Base-by-base conservation (phyloP, 30 jellyfish, hydroid and myxozoan species). In the Mastigias papua region DNA sequence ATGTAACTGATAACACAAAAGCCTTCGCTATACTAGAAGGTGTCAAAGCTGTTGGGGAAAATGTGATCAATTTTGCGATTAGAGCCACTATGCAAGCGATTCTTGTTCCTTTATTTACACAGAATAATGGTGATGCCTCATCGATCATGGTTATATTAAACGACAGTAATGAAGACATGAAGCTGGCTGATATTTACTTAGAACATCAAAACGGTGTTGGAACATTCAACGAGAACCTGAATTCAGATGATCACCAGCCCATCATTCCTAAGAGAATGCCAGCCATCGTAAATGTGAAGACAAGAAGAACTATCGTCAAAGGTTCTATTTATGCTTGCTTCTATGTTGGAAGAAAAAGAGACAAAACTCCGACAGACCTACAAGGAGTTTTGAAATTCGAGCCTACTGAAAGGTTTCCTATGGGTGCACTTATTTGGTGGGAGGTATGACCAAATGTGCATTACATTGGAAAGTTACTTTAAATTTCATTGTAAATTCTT, bases 311-410 rank as follows among this genome's bases (percentile, higher is more conserved):
- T 49, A 20, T 80, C 34, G 80, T 54, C 21, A 30, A 63, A 31
- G 90, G 81, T 1, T 80, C 90, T 13, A 80, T 80, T 20, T 81
- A 80, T 23, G 90, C 81, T 46, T 73, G 90, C 35, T 80, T 80
- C 62, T 80, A 61, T 34, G 90, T 69, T 2, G 82, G 81, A 23
- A 65, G 90, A 26, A 80, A 80, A 68, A 80, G 54, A 63, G 81
- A 80, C 16, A 0, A 21, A 6, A 50, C 90, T 23, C 27, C 62
- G 72, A 80, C 58, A 0, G 90, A 81, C 27, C 64, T 81, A 2
- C 58, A 34, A 62, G 90, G 90, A 37, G 90, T 32, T 17, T 48
- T 80, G 8, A 16, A 35, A 57, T 80, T 80, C 29, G 90, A 62
- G 21, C 71, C 90, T 1, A 60, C 90, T 0, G 23, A 29, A 5